Base-by-base conservation (phyloP, 2,888 invertebrate species). In the Plebejus argus region DNA sequence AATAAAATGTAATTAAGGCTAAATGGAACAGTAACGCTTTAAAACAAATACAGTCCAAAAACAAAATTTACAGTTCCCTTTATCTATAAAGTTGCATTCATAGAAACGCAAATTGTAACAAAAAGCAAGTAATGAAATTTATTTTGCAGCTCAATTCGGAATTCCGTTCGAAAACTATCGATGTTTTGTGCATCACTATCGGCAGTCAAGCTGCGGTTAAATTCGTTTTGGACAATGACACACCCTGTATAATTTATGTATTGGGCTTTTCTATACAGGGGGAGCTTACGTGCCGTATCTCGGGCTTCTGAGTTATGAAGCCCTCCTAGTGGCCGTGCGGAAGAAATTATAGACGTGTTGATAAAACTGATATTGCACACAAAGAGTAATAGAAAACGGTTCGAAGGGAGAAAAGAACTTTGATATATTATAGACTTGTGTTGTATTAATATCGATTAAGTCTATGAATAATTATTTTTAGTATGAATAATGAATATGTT, bases 191-290 rank as follows among this genome's bases (percentile, higher is more conserved):
- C 83, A 80, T 53, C 86, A 84, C 85, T 80, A 79, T 84, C 81
- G 78, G 87, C 88, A 91, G 91, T 91, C 91, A 90, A 92, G 87
- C 86, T 89, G 92, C 83, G 91, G 92, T 91, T 90, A 90, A 88
- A 89, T 90, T 88, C 88, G 89, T 90, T 88, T 89, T 85, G 87
- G 87, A 87, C 85, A 87, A 83, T 88, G 90, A 90, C 90, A 87
- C 89, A 87, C 91, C 91, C 92, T 83, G 87, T 82, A 82, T 92
- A 90, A 92, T 91, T 92, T 92, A 92, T 91, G 87, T 86, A 86
- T 84, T 86, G 81, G 78, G 78, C 80, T 84, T 82, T 79, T 23
- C 39, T 76, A 61, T 79, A 79, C 86, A 87, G 89, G 91, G 90
- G 84, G 82, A 83, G 86, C 83, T 85, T 82, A 83, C 87, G 86